Evolutionary conservation across 2,888 invertebrate genomes (phyloP).

Genomic region (Molanna angustata): DNA sequence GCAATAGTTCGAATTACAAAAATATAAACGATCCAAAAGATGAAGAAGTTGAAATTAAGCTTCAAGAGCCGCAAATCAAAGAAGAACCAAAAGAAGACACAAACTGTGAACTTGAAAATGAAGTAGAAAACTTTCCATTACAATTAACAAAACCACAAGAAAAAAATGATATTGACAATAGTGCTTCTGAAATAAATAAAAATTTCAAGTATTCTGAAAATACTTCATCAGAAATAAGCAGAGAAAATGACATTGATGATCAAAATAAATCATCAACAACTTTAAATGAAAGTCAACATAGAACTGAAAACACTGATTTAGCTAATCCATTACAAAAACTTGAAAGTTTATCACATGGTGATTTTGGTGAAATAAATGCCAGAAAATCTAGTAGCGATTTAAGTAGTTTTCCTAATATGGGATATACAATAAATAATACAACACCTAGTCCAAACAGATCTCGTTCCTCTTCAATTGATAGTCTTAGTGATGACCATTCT

Average conservation of each 20-base stretch:
- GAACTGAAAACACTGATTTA: constrained; percentile 38
- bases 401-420: constrained; percentile 43
- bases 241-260: constrained; percentile 44
- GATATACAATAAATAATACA: constrained; percentile 49
- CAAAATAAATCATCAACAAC: background rate
- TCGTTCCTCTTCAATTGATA: constrained; percentile 60
- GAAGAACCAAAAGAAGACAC: background rate
- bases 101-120: too few relatives aligned
- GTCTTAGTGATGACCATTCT: constrained; percentile 54
- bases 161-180: constrained; percentile 45
- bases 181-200: constrained; percentile 35
- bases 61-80: background rate
- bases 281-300: too few relatives aligned
- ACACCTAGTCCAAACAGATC: constrained; percentile 58
- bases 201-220: too few relatives aligned
- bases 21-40: constrained; percentile 38
- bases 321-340: constrained; percentile 72
- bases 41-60: constrained; percentile 27
- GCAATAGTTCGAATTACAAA: constrained; percentile 8
- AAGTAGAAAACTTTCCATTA: constrained; percentile 36
- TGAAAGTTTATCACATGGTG: constrained; percentile 77
- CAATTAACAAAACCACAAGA: constrained; percentile 35
- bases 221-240: too few relatives aligned
- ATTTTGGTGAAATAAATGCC: constrained; percentile 67
- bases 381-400: background rate